Conservation (phyloP, 2,888 invertebrate species). For the Oegoconia quadripuncta region DNA sequence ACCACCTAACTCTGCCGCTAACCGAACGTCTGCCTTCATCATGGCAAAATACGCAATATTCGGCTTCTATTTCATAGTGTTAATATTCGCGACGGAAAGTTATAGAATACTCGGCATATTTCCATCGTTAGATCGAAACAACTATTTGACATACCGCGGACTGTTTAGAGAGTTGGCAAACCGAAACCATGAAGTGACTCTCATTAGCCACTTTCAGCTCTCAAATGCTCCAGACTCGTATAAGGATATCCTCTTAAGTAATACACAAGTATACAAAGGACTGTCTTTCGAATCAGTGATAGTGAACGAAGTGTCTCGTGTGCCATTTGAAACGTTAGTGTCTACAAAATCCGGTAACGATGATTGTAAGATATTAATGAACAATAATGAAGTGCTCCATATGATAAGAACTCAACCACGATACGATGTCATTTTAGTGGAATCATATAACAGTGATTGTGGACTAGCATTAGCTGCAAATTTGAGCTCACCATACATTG, state of each 20-base stretch:
- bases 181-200: slow-evolving; percentile 74
- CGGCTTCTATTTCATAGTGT: slow-evolving; percentile 46
- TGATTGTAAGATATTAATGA: slow-evolving; percentile 70
- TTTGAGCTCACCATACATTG: slow-evolving; percentile 82
- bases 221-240: slow-evolving; percentile 69
- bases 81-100: slow-evolving; percentile 45
- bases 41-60: slow-evolving; percentile 50
- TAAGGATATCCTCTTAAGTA: slow-evolving; percentile 73
- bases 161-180: slow-evolving; percentile 71
- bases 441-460: slow-evolving; percentile 87
- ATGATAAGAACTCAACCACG: slow-evolving; percentile 68
- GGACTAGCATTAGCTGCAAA: slow-evolving; percentile 83
- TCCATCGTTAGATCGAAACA: slow-evolving; percentile 72
- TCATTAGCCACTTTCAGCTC: slow-evolving; percentile 73
- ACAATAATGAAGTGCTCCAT: slow-evolving; percentile 73
- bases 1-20: slow-evolving; percentile 51
- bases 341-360: slow-evolving; percentile 71
- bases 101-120: slow-evolving; percentile 77
- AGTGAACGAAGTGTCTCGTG: slow-evolving; percentile 64
- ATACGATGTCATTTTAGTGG: slow-evolving; percentile 85
- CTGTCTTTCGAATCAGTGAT: slow-evolving; percentile 71
- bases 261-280: slow-evolving; percentile 56
- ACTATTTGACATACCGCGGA: slow-evolving; percentile 70
- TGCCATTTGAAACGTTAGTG: slow-evolving; percentile 69
- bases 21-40: slow-evolving; percentile 50